Evolutionary conservation across 1,140 invertebrate species (phyloP), one percentile per base, ranked within the genome.

Genomic region (Drosophila willistoni): DNA sequence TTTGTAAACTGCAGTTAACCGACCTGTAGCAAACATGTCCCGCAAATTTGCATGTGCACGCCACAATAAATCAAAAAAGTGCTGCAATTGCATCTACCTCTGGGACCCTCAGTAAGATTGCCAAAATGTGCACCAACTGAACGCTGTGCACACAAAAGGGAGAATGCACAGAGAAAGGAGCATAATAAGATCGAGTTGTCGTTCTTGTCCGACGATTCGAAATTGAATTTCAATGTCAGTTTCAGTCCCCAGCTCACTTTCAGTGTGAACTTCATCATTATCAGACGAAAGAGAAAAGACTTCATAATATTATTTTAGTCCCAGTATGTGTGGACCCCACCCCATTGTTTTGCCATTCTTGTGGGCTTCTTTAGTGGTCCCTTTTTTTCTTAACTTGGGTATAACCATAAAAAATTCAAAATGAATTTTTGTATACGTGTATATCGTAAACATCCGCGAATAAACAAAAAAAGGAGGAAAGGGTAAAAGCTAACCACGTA

Each of bases 151-250:
- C 9, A 22, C 44, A 51, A 51, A 19, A 51, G 17, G 22, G 44
- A 22, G 12, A 39, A 39, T 39, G 36, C 12, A 39, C 36, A 39
- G 12, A n/a, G 44, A 51, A 51, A 22, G 17, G 4, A 4, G 17
- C n/a, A 22, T 22, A 51, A 51, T 51, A 12, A 51, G 44, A 51
- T 22, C 19, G 17, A 22, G 19, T 51, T 22, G 17, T 51, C 19
- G 17, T 51, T 51, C 17, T 51, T 51, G 44, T 51, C 17, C 17
- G 19, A 12, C 17, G 2, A 51, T 12, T 12, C 10, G 17, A 51
- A 51, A 51, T 51, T 51, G 44, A 51, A 51, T 51, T 51, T 51
- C 17, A 22, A 51, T 51, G 19, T 14, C 44, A 51, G 44, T n/a
- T 10, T 22, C 44, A 51, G 17, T 51, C 17, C 42, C n/a, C 13